phyloP scores from a whole-genome alignment of 1,140 invertebrate genomes.

The Harpegnathos saltator region DNA sequence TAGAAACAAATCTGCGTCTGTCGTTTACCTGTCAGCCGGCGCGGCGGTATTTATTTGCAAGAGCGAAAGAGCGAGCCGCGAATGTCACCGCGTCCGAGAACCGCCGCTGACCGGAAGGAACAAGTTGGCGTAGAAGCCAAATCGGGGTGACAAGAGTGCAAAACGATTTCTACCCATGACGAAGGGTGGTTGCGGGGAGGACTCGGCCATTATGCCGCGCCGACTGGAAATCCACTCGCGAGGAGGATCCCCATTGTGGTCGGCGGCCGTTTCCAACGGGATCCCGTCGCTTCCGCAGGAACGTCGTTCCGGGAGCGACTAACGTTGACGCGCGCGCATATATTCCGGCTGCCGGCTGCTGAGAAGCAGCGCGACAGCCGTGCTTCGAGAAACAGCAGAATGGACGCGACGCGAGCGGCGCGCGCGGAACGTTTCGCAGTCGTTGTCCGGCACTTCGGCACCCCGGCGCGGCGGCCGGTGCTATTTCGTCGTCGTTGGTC shows the following conservation, averaged over 20 bases:
- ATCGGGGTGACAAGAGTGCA: slow-evolving; percentile 68
- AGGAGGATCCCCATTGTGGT: slow-evolving; percentile 60
- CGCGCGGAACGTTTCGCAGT: slow-evolving; percentile 16
- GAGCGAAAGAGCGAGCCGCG: slow-evolving; percentile 8
- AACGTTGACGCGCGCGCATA: slow-evolving; percentile 36
- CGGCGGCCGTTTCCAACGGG: slow-evolving; percentile 55
- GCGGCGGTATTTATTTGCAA: slow-evolving; percentile 26
- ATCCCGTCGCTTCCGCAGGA: slow-evolving; percentile 60
- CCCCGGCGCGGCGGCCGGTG: background rate
- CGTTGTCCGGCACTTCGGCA: slow-evolving; percentile 6
- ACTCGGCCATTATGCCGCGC: slow-evolving; percentile 62
- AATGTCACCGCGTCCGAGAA: slow-evolving; percentile 30
- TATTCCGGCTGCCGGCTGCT: slow-evolving; percentile 40
- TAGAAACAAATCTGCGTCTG: too few relatives aligned
- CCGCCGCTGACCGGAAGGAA: slow-evolving; percentile 64
- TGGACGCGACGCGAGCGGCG: slow-evolving; percentile 16
- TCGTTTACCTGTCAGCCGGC: background rate
- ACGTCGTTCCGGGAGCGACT: slow-evolving; percentile 52
- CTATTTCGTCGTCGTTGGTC: slow-evolving; percentile 14
- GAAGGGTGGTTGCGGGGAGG: slow-evolving; percentile 17
- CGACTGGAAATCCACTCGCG: slow-evolving; percentile 68
- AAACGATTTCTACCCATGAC: slow-evolving; percentile 65
- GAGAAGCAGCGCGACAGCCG: background rate
- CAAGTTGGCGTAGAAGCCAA: slow-evolving; percentile 71
- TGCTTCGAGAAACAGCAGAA: slow-evolving; percentile 22